phyloP scores from a whole-genome alignment of 1,140 invertebrate genomes.

The Rhopalosiphum padi region DNA sequence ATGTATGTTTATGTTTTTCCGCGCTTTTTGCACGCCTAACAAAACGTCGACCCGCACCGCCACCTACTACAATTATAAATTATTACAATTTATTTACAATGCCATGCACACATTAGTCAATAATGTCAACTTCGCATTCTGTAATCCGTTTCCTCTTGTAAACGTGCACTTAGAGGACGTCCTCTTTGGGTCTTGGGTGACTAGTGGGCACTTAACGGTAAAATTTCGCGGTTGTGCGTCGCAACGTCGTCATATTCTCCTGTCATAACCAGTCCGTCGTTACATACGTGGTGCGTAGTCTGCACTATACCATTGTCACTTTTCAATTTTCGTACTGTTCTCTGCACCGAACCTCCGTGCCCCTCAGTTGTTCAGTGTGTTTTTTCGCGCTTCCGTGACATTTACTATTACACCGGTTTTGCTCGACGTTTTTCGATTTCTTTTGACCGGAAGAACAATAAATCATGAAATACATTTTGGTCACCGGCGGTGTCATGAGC shows the following conservation, averaged over 20 bases:
- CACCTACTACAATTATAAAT: not conserved
- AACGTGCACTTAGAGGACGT: not conserved
- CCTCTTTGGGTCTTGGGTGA: not conserved
- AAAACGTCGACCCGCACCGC: not conserved
- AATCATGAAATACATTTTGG: slow-evolving; percentile 93
- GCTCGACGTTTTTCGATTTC: not conserved
- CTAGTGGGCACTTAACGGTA: not conserved
- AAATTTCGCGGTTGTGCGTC: not conserved
- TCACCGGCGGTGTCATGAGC: slow-evolving; percentile 97
- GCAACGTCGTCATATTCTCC: not conserved
- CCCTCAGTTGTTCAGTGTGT: not conserved
- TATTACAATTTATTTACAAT: not conserved
- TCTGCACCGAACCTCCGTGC: no score
- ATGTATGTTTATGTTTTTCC: slow-evolving; percentile 17
- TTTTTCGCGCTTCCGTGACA: not conserved
- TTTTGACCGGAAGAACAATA: not conserved
- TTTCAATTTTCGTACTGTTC: not conserved
- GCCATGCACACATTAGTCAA: not conserved
- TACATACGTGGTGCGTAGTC: not conserved
- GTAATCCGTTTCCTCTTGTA: not conserved
- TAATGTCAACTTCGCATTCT: not conserved
- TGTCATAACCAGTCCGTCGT: not conserved
- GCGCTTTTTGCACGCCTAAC: slow-evolving; percentile 38
- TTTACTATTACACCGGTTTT: not conserved
- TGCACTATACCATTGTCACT: not conserved